These are phyloP conservation scores for Endotricha flammealis DNA, from an alignment of 2,888 invertebrate species.

Conservation along the genomic window DNA sequence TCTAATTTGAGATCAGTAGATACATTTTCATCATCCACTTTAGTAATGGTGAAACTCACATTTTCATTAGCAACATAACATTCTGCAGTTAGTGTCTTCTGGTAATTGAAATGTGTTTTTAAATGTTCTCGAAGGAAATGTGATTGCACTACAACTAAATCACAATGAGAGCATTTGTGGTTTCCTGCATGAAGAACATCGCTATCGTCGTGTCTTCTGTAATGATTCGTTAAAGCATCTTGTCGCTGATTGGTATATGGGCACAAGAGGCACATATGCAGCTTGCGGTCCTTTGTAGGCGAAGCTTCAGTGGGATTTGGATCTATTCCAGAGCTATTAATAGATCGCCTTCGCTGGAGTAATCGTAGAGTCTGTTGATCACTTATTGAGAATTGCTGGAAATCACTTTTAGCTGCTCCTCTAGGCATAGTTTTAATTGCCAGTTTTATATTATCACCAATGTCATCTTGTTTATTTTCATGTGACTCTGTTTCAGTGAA, in stretches of 20 bases:
- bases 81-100: slow-evolving; percentile 76
- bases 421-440: slow-evolving; percentile 71
- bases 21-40: slow-evolving; percentile 57
- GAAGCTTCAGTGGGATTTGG: slow-evolving; percentile 51
- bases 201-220: slow-evolving; percentile 81
- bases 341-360: slow-evolving; percentile 73
- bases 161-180: slow-evolving; percentile 88
- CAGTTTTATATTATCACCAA: slow-evolving; percentile 54
- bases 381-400: slow-evolving; percentile 77
- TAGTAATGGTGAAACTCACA: slow-evolving; percentile 75
- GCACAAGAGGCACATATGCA: slow-evolving; percentile 85
- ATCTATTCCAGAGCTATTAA: slow-evolving; percentile 54
- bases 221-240: slow-evolving; percentile 86
- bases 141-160: slow-evolving; percentile 86
- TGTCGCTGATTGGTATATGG: slow-evolving; percentile 87
- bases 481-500: slow-evolving; percentile 38
- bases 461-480: slow-evolving; percentile 44
- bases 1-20: slow-evolving; percentile 61
- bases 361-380: slow-evolving; percentile 81
- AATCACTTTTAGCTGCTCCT: slow-evolving; percentile 59
- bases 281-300: slow-evolving; percentile 77
- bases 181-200: slow-evolving; percentile 79
- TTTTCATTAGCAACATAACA: slow-evolving; percentile 80
- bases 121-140: slow-evolving; percentile 88
- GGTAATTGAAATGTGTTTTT: slow-evolving; percentile 84